Conservation (phyloP, 2,113 vertebrate species). For the Pan paniscus region DNA sequence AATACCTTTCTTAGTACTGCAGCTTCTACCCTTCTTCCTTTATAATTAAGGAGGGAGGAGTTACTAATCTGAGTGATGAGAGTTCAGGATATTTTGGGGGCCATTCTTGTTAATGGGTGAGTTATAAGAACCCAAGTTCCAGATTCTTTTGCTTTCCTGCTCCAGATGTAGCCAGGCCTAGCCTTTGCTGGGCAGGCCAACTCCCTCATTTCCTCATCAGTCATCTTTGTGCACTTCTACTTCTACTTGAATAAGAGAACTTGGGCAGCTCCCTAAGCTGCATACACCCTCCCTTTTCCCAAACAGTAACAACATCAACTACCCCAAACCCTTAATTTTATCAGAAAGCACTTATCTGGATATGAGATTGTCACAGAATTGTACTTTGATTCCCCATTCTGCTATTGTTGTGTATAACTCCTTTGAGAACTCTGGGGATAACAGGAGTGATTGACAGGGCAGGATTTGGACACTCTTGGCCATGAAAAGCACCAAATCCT, state of each 20-base stretch:
- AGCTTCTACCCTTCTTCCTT: neutral
- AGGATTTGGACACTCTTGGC: neutral
- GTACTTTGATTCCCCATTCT: neutral
- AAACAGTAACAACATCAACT: neutral
- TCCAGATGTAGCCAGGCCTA: neutral
- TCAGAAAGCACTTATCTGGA: neutral
- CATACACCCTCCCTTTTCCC: neutral
- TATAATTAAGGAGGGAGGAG: neutral
- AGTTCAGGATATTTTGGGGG: neutral
- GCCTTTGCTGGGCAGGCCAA: neutral
- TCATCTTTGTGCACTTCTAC: neutral
- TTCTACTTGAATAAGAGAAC: neutral
- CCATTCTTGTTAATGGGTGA: neutral
- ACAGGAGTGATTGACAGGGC: neutral
- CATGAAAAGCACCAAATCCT: neutral
- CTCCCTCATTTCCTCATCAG: neutral
- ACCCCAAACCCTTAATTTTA: neutral
- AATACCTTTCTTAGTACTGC: neutral
- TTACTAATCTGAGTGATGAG: neutral
- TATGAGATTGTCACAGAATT: neutral
- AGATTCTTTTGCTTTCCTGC: neutral
- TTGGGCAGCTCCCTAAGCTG: neutral
- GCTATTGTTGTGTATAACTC: neutral
- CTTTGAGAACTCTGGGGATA: neutral
- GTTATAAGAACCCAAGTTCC: neutral